phyloP scores from a whole-genome alignment of 2,797 vertebrate species.

The Centroberyx gerrardi region DNA sequence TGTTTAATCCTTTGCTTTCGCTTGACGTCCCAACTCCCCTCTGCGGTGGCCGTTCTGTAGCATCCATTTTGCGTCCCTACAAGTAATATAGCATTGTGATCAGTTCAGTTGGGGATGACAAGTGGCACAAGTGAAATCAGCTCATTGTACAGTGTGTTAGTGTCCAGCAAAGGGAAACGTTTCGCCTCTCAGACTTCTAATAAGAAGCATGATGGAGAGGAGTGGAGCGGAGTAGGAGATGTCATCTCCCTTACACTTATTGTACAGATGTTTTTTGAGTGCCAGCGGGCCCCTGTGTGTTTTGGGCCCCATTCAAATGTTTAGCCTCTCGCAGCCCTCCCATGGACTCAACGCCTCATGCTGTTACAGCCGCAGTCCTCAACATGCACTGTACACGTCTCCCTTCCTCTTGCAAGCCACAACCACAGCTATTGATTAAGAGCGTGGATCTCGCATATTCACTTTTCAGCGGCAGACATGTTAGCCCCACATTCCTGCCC shows the following conservation, averaged over 20 bases:
- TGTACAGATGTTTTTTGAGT: slow-evolving; percentile 75
- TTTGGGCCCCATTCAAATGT: slow-evolving; percentile 67
- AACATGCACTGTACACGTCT: slow-evolving; percentile 69
- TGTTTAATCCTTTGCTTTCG: slow-evolving; percentile 61
- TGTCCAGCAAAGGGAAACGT: slow-evolving; percentile 50
- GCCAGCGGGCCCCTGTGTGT: slow-evolving; percentile 68
- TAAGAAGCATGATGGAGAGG: slow-evolving; percentile 31
- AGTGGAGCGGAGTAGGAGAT: slow-evolving; percentile 22
- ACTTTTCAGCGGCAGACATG: slow-evolving; percentile 22
- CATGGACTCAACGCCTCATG: slow-evolving; percentile 56
- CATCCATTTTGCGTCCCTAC: slow-evolving; percentile 55
- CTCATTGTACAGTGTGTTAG: slow-evolving; percentile 40
- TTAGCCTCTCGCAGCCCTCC: slow-evolving; percentile 37
- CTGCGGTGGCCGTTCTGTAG: slow-evolving; percentile 55
- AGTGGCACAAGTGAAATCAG: slow-evolving; percentile 31
- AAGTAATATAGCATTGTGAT: neutral
- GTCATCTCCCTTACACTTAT: slow-evolving; percentile 61
- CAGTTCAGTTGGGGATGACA: slow-evolving; percentile 4
- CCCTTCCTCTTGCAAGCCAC: slow-evolving; percentile 51
- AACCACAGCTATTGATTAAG: slow-evolving; percentile 47
- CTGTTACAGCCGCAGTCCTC: slow-evolving; percentile 70
- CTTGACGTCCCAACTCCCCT: slow-evolving; percentile 54
- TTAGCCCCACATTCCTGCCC: slow-evolving; percentile 25
- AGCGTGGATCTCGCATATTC: slow-evolving; percentile 19
- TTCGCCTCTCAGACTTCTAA: slow-evolving; percentile 36